A percentile compares a stretch with the other conserved stretches of the same genome.
Conservation (phyloP, 2,888 invertebrate genomes). For the Syritta pipiens region DNA sequence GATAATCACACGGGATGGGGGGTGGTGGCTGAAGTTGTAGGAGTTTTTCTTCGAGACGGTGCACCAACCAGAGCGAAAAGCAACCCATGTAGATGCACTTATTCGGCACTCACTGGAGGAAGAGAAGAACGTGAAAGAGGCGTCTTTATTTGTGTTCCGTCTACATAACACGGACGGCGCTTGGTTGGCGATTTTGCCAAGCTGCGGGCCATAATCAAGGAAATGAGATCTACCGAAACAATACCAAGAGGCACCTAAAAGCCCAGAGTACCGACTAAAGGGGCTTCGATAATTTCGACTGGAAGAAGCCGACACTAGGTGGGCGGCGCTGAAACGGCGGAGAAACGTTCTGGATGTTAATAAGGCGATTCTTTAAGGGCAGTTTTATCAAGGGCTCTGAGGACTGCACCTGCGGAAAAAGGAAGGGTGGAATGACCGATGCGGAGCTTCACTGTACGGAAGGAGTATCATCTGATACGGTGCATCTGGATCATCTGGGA, state of each 20-base stretch:
- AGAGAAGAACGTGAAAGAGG: background rate
- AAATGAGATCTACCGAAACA: background rate
- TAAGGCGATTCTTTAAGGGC: background rate
- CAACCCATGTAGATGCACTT: background rate
- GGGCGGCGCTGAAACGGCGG: background rate
- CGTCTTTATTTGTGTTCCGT: background rate
- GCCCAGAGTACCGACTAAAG: background rate
- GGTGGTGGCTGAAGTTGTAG: conserved; percentile 47
- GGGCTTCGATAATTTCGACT: background rate
- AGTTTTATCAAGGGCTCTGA: conserved; percentile 32
- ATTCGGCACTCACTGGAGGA: background rate
- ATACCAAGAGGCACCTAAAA: background rate
- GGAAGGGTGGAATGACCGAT: conserved; percentile 5
- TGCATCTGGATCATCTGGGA: conserved; percentile 18
- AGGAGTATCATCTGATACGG: conserved; percentile 7
- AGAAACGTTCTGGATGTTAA: conserved; percentile 20
- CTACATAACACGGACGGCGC: background rate
- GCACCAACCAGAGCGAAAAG: background rate
- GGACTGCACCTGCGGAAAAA: conserved; percentile 20
- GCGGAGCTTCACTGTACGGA: conserved; percentile 16
- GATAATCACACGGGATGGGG: conserved; percentile 80
- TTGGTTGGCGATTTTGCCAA: conserved; percentile 8
- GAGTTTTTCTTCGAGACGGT: background rate
- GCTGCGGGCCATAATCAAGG: background rate
- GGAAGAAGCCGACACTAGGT: background rate